These are phyloP conservation scores for Prunella fulvescens DNA, from an alignment of 2,113 vertebrate species.

Conservation along the genomic window DNA sequence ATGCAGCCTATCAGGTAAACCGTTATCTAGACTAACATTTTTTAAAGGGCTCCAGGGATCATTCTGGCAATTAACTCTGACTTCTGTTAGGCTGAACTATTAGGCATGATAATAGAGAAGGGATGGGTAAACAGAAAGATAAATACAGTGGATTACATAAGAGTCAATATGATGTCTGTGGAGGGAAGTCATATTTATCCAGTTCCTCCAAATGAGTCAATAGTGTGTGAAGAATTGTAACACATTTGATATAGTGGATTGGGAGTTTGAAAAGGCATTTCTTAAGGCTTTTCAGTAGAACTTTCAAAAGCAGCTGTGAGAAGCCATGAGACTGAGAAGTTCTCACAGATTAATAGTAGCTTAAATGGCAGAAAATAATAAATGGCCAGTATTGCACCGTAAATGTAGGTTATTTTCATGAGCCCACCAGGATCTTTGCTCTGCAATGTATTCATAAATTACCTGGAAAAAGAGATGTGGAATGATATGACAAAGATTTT, in stretches of 20 bases:
- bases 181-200: not conserved
- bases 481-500: not conserved
- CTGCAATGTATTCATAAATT: not conserved
- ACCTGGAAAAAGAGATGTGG: not conserved
- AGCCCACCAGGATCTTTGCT: not conserved
- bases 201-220: not conserved
- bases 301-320: not conserved
- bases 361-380: not conserved
- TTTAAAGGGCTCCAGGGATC: not conserved
- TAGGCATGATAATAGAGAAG: not conserved
- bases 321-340: not conserved
- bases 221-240: not conserved
- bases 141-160: not conserved
- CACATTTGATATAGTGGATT: not conserved
- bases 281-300: not conserved
- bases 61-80: not conserved
- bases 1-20: not conserved
- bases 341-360: not conserved
- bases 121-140: not conserved
- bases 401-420: not conserved
- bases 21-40: not conserved
- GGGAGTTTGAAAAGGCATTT: not conserved
- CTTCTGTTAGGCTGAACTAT: not conserved
- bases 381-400: not conserved
- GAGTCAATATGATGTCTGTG: not conserved